Conservation (phyloP, 2,113 vertebrate genomes). For the Amblyornis subalaris region DNA sequence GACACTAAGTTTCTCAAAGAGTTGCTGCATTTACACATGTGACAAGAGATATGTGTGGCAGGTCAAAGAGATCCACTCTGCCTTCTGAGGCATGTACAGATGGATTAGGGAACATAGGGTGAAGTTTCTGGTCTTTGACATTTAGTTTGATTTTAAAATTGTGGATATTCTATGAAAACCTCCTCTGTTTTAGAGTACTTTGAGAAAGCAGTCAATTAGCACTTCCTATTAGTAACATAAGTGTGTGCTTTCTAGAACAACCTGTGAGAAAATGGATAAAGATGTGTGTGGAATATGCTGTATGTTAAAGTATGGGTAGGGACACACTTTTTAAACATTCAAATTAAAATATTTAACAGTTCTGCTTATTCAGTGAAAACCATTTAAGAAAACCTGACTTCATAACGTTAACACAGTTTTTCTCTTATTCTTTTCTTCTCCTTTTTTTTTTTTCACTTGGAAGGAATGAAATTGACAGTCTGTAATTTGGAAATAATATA, state of each 20-base stretch:
- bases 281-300: neutral
- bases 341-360: neutral
- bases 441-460: neutral
- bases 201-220: neutral
- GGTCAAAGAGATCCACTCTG: neutral
- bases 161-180: neutral
- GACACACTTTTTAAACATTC: neutral
- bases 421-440: neutral
- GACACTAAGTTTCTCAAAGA: neutral
- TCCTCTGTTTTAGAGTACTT: neutral
- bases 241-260: neutral
- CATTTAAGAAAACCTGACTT: neutral
- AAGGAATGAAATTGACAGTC: neutral
- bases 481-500: neutral
- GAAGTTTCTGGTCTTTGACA: neutral
- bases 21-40: neutral
- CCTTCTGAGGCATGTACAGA: neutral
- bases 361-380: neutral
- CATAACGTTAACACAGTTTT: neutral
- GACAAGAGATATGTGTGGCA: neutral
- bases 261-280: neutral
- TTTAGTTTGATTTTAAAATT: neutral
- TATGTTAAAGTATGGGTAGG: neutral
- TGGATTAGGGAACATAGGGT: neutral
- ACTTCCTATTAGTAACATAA: neutral